Evolutionary conservation across 2,113 vertebrate genomes (phyloP), one percentile per base, ranked within the genome.

Genomic region (Cinclus mexicanus): DNA sequence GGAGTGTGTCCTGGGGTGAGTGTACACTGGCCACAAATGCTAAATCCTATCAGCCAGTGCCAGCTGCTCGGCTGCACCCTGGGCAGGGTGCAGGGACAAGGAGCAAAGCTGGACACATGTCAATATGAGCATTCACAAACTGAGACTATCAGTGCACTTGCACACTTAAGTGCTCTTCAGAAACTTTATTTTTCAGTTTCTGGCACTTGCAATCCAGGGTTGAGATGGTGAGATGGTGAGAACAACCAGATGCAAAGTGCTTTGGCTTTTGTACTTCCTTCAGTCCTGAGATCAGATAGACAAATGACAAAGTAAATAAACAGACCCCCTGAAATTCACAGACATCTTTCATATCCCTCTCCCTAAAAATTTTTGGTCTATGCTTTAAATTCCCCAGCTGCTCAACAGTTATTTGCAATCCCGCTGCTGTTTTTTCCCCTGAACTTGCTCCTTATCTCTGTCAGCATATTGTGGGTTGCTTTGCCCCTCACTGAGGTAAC

Each of bases 1-100:
- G 88, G 69, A 95, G 65, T 57, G 94, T 83, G 46, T 92, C 79
- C 94, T 89, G 81, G 76, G 83, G 90, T 87, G 77, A 87, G 72
- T 3, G 4, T 53, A 23, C 64, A 6, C 87, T 74, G 79, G 90
- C 68, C 87, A 88, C 71, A 80, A 92, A 74, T 64, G 42, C 90
- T 95, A 88, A 92, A 90, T 81, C 82, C 90, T 81, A 47, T 93
- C 94, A 94, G 71, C 50, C 90, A 80, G 35, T 11, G 1, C 84
- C 0, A 4, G n/a, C 91, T 89, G 87, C 87, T 89, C 25, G 2
- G 53, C 91, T 93, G 93, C 74, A 31, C 59, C 77, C 29, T 26
- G 82, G 78, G 82, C 31, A 91, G 74, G 57, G 41, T 2, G 0
- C 2, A 3, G 7, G 56, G 46, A 39, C 4, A 0, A 79, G 33